Evolutionary conservation across 2,113 vertebrate genomes (phyloP).

Genomic region (Cynopterus brachyotis): DNA sequence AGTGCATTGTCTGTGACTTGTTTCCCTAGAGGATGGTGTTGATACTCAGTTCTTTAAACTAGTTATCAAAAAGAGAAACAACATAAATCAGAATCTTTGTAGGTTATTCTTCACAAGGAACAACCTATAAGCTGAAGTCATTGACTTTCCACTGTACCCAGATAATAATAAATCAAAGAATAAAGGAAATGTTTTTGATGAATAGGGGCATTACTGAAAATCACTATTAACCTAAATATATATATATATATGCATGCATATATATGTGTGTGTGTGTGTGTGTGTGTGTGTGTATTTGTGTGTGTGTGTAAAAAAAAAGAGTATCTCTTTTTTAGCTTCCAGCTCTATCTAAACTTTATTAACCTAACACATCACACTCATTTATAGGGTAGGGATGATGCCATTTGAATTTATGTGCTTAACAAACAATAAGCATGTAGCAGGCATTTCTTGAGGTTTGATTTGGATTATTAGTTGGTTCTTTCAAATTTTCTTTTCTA

Average conservation of each 20-base stretch:
- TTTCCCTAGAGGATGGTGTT: constrained; percentile 41
- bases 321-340: background rate
- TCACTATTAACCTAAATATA: constrained; percentile 30
- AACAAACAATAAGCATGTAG: background rate
- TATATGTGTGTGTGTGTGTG: too few relatives aligned
- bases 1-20: constrained; percentile 38
- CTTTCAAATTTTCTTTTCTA: background rate
- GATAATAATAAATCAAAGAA: constrained; percentile 55
- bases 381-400: background rate
- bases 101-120: constrained; percentile 50
- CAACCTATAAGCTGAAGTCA: constrained; percentile 43
- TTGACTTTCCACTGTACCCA: background rate
- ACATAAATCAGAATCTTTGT: constrained; percentile 46
- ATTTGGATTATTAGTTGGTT: constrained; percentile 5
- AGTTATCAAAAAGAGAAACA: constrained; percentile 47
- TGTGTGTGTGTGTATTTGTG: too few relatives aligned
- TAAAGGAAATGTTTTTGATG: constrained; percentile 54
- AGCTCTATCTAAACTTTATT: background rate
- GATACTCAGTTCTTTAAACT: constrained; percentile 55
- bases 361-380: background rate
- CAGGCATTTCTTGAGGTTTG: background rate
- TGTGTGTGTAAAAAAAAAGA: too few relatives aligned
- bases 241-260: too few relatives aligned
- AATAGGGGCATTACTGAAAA: constrained; percentile 43
- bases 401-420: background rate